Evolutionary conservation across 1,140 invertebrate species (phyloP).

Genomic region (Meloidogyne exigua): DNA sequence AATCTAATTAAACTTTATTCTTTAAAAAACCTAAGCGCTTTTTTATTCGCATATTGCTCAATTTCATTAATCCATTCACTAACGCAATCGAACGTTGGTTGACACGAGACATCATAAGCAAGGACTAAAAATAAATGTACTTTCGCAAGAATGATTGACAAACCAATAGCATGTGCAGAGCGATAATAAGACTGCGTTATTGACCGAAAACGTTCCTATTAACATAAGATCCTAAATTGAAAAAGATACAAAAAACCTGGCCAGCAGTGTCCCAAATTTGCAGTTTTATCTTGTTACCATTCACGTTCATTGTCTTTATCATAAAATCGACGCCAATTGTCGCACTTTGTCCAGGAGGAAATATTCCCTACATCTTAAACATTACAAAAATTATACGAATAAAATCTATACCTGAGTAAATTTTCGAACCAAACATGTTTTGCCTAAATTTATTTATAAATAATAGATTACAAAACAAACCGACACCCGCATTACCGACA

Average conservation of each 20-base stretch:
- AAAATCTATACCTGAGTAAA: slow-evolving; percentile 55
- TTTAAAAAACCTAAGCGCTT: slow-evolving; percentile 53
- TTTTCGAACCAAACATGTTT: slow-evolving; percentile 73
- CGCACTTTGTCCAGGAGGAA: slow-evolving; percentile 88
- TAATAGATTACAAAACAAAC: not conserved
- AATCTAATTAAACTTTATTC: slow-evolving; percentile 10
- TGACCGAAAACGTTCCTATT: slow-evolving; percentile 79
- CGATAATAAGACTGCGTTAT: slow-evolving; percentile 70
- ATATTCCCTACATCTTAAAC: slow-evolving; percentile 72
- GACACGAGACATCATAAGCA: slow-evolving; percentile 89
- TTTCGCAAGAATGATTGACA: slow-evolving; percentile 41
- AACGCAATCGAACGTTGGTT: slow-evolving; percentile 81
- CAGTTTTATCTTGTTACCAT: slow-evolving; percentile 84
- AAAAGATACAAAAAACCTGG: slow-evolving; percentile 28
- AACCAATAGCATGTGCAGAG: slow-evolving; percentile 69
- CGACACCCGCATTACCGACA: slow-evolving; percentile 55
- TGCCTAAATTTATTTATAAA: slow-evolving; percentile 72
- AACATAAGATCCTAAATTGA: not conserved
- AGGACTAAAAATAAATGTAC: slow-evolving; percentile 50
- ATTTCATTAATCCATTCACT: slow-evolving; percentile 92
- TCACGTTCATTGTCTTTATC: slow-evolving; percentile 88
- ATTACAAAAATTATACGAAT: slow-evolving; percentile 7
- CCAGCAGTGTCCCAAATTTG: slow-evolving; percentile 59
- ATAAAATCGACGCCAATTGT: slow-evolving; percentile 94
- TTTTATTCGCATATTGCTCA: slow-evolving; percentile 62